A percentile compares a stretch with the other conserved stretches of the same genome.
phyloP scores from a whole-genome alignment of 2,113 vertebrate genomes.

The Emydocephalus ijimae region DNA sequence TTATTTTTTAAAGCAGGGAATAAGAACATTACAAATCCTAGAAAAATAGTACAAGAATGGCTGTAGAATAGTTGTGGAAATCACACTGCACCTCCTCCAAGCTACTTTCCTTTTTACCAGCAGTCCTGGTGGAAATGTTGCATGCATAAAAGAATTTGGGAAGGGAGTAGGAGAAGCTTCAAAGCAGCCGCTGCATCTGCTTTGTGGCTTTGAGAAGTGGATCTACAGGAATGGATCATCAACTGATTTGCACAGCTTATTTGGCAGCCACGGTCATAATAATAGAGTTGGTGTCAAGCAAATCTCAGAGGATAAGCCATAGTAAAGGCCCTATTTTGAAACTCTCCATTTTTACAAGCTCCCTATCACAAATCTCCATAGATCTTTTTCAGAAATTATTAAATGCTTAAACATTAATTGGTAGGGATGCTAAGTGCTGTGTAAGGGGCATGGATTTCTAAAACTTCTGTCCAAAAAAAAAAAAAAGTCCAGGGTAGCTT shows the following conservation, averaged over 20 bases:
- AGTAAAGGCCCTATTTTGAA: neutral
- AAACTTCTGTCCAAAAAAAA: neutral
- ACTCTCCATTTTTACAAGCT: neutral
- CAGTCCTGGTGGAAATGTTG: neutral
- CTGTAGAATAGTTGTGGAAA: neutral
- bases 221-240: neutral
- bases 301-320: neutral
- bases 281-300: neutral
- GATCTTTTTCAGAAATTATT: neutral
- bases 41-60: neutral
- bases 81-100: neutral
- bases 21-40: neutral
- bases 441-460: neutral
- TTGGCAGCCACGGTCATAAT: neutral
- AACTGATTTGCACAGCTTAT: neutral
- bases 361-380: neutral
- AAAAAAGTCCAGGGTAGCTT: neutral
- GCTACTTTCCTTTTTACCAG: neutral
- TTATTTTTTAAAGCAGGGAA: neutral
- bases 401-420: neutral
- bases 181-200: neutral
- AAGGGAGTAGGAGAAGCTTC: neutral
- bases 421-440: neutral
- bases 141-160: neutral
- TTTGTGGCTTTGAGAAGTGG: neutral